Evolutionary conservation across 2,113 vertebrate species (phyloP), one percentile per base, ranked within the genome.

Genomic region (Sylvietta virens): DNA sequence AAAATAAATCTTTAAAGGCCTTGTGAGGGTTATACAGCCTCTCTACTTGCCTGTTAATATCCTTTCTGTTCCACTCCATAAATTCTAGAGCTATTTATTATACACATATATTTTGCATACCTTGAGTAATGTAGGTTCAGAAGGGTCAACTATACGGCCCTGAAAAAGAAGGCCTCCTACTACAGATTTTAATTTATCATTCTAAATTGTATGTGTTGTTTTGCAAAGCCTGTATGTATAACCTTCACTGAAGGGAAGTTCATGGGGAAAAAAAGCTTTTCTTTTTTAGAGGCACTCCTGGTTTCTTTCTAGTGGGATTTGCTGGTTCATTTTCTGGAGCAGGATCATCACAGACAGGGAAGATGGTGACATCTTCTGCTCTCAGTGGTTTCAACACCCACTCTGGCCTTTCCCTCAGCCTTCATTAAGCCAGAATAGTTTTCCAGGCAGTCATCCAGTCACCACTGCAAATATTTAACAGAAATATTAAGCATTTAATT

Each of bases 11-110:
- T 96, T 96, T 94, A 96, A 94, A 96, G 94, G 95, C 95, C 96
- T 97, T 96, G 93, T 93, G 95, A 97, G 96, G 82, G 94, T 95
- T 96, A 96, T 96, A 93, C 95, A 94, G 80, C 95, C 96, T 96
- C 95, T 96, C 92, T 95, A 88, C 95, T 97, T 97, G 94, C 95
- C 92, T 96, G 95, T 97, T 97, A 96, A 97, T 97, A 95, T 97
- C 93, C 95, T 96, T 96, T 97, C 95, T 96, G 96, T 96, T 97
- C 95, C 95, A 97, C 96, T 96, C 95, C 95, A 96, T 97, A 96
- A 96, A 97, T 96, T 96, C 95, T 94, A 72, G 88, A 96, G 93
- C 95, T 96, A 96, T 97, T 97, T 97, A 97, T 96, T 97, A 96
- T 96, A 96, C 93, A 97, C 92, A 93, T 96, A 96, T 97, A 96